phyloP scores from a whole-genome alignment of 53 echinoderm and acorn worm species.

The Crossaster papposus region DNA sequence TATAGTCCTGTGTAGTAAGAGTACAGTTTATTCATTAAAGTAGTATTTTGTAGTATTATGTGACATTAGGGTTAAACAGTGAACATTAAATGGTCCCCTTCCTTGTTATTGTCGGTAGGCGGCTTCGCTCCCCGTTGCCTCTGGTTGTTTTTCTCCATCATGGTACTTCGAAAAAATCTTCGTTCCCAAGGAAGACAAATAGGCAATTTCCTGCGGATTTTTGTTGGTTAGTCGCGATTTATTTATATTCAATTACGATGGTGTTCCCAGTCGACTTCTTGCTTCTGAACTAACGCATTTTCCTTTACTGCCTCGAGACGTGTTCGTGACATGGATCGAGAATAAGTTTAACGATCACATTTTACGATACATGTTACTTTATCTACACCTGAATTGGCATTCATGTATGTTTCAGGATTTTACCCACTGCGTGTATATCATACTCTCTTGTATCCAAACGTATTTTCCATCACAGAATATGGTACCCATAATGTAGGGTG shows the following conservation, averaged over 20 bases:
- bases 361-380: too few relatives aligned
- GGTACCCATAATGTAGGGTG: neutral
- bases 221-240: neutral
- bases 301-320: neutral
- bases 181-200: neutral
- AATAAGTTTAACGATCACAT: neutral
- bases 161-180: neutral
- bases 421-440: neutral
- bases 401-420: neutral
- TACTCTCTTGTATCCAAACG: neutral
- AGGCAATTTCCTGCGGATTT: neutral
- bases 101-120: too few relatives aligned
- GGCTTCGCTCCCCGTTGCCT: neutral
- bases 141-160: neutral
- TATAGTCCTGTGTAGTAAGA: too few relatives aligned
- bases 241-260: neutral
- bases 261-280: neutral
- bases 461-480: neutral
- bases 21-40: too few relatives aligned
- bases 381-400: neutral
- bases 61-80: too few relatives aligned
- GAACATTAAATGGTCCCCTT: too few relatives aligned
- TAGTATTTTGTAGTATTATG: too few relatives aligned
- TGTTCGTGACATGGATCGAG: neutral
- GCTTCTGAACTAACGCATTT: neutral